Evolutionary conservation across 1,140 invertebrate genomes (phyloP), one percentile per base, ranked within the genome.

Genomic region (Drosophila subobscura): DNA sequence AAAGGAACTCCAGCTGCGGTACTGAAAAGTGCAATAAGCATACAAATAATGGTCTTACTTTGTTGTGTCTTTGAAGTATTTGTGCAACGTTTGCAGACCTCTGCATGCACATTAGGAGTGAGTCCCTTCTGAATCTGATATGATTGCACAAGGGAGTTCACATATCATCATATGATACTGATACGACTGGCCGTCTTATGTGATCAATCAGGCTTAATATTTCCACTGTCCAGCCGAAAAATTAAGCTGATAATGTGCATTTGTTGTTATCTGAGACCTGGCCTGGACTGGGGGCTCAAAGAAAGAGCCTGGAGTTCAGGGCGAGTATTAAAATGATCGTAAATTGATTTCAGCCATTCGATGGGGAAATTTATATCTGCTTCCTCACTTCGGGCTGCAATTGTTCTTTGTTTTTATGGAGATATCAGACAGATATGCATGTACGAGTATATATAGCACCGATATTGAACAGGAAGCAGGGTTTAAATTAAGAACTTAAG

Each of bases 141-240:
- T 20, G 16, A 20, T 20, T 20, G 16, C 16, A 20, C 16, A 20
- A 20, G 16, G 16, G 16, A 20, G 16, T 20, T 20, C 16, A 20
- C 16, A 20, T 20, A 29, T 29, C 33, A 33, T 37, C 10, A 10
- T 10, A 4, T 37, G 33, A 37, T 37, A 37, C 10, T 8, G 33
- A 37, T 37, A 37, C 10, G 10, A 37, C 10, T 37, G 10, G 10
- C 12, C 3, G 33, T 4, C 33, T 37, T 37, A 37, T 12, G 14
- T 60, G 78, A 88, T 88, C 64, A 63, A 67, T 77, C 55, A 51
- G 54, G 72, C 63, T 88, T 88, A 75, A 58, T 59, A 76, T 67
- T 72, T 72, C 71, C 53, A 54, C 45, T 56, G 72, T 8, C 20
- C 7, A n/a, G 54, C 54, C 23, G 20, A 58, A 65, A 44, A 46